A percentile compares a stretch with the other conserved stretches of the same genome.
phyloP scores from a whole-genome alignment of 2,797 vertebrate species.

The Lepus oiostolus region DNA sequence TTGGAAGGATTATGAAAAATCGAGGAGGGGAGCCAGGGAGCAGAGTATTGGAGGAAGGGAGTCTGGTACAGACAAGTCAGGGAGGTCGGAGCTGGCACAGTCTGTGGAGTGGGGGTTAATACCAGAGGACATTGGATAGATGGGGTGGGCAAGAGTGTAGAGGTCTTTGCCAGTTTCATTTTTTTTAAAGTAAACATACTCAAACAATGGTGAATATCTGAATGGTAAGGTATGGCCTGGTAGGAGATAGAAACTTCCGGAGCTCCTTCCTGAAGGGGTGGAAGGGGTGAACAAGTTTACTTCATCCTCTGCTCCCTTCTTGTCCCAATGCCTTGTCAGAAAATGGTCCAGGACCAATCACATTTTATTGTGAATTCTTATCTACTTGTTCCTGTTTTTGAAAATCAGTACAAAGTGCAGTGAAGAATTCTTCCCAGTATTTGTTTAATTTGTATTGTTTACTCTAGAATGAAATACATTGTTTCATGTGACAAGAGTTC shows the following conservation, averaged over 20 bases:
- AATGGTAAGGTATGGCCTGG: neutral
- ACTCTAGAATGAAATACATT: neutral
- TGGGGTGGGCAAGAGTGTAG: neutral
- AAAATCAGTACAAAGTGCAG: neutral
- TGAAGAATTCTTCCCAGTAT: neutral
- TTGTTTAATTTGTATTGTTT: neutral
- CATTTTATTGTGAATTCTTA: neutral
- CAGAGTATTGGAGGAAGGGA: neutral
- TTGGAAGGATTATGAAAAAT: neutral
- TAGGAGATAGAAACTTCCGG: neutral
- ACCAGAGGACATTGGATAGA: neutral
- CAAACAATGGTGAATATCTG: neutral
- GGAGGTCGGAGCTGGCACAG: neutral
- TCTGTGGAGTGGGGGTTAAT: neutral
- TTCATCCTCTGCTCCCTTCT: neutral
- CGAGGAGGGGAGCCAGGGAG: too few relatives aligned
- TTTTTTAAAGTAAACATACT: conserved; percentile 22
- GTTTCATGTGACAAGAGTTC: neutral
- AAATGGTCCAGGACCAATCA: neutral
- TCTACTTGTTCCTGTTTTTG: conserved; percentile 25
- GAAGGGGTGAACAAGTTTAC: neutral
- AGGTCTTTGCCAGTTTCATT: neutral
- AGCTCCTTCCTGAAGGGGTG: neutral
- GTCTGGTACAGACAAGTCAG: fast-evolving
- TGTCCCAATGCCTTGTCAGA: neutral